Evolutionary conservation across 2,797 vertebrate species (phyloP).

Genomic region (Thaleichthys pacificus): DNA sequence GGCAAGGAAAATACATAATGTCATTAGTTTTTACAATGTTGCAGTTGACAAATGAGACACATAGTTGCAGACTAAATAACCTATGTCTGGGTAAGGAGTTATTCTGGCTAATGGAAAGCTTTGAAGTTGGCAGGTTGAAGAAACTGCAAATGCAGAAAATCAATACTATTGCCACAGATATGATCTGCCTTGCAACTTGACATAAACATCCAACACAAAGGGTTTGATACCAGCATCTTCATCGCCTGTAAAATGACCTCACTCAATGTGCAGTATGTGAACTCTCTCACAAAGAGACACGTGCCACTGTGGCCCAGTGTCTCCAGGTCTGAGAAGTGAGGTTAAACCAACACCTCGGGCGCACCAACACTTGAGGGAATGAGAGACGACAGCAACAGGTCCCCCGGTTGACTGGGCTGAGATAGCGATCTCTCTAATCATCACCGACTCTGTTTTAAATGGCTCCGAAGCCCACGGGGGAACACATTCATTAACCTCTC

Average conservation of each 20-base stretch:
- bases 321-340: conserved; percentile 21
- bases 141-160: neutral
- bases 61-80: neutral
- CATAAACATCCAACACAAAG: no score
- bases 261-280: neutral
- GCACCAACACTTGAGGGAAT: conserved; percentile 8
- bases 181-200: neutral
- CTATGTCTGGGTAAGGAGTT: neutral
- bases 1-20: conserved; percentile 10
- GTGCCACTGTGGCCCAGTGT: conserved; percentile 19
- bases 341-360: conserved; percentile 43
- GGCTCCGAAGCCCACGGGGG: conserved; percentile 44
- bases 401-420: neutral
- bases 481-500: conserved; percentile 55
- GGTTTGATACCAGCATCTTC: no score
- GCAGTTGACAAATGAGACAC: conserved; percentile 3
- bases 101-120: neutral
- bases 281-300: neutral
- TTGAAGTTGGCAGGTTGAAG: neutral
- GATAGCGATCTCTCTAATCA: conserved; percentile 47
- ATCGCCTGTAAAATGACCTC: no score
- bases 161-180: neutral
- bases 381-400: conserved; percentile 37
- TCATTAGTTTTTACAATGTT: conserved; percentile 2
- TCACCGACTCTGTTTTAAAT: conserved; percentile 41